Evolutionary conservation across 2,888 invertebrate genomes (phyloP), one percentile per base, ranked within the genome.

Genomic region (Polydrusus pterygomalis): DNA sequence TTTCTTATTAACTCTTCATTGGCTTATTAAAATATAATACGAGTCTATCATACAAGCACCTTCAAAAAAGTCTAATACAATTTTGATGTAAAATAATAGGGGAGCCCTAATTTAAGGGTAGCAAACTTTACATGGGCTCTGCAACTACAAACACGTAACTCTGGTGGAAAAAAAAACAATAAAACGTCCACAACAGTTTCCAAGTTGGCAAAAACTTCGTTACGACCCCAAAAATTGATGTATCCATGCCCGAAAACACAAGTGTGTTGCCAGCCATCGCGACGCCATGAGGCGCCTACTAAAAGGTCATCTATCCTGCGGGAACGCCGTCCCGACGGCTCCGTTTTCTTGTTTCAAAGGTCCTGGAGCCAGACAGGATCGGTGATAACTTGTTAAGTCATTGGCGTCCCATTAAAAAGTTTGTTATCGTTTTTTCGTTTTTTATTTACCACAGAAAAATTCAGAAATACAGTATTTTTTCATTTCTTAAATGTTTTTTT

Each of bases 291-390:
- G 17, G 10, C 38, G 17, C 38, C 38, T 17, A 10, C 38, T 8
- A 60, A 56, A 38, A 60, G 58, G 58, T 60, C 58, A 25, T 60
- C 38, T 60, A 38, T 60, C 38, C 58, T 38, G 38, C 58, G 49
- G 38, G 56, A 68, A 43, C 25, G 62, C 38, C 56, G 68, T 40
- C 70, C 54, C 38, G 43, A 13, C 45, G 43, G 69, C 40, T 64
- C 64, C 15, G 30, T 56, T 56, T 56, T 9, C 56, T 56, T 45
- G 51, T 68, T 34, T 40, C 62, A 45, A 38, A 47, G 45, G 30
- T 70, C 20, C 38, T 62, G 70, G 70, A 70, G 70, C 70, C 70
- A 70, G 70, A 70, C 70, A n/a, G 25, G 11, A 60, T 38, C 20
- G 11, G 25, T 56, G 17, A 60, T 38, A n/a, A 25, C 38, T 60